phyloP scores from a whole-genome alignment of 53 echinoderm and acorn worm species.

The Stichopus horrens region DNA sequence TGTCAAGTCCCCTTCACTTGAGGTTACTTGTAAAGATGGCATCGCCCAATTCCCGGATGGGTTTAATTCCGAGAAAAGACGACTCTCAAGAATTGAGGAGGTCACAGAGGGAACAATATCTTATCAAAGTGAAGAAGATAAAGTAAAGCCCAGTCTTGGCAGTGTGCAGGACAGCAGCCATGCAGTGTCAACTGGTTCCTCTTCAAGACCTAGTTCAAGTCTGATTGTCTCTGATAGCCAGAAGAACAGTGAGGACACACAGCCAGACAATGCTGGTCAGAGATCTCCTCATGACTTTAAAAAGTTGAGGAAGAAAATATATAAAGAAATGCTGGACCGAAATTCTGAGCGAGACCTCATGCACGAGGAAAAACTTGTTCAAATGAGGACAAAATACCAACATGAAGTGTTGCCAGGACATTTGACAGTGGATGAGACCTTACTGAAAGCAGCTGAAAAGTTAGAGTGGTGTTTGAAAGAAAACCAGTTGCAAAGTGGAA shows the following conservation, averaged over 20 bases:
- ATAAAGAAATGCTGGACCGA: constrained; percentile 38
- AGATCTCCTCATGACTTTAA: background rate
- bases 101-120: constrained; percentile 26
- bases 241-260: background rate
- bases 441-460: constrained; percentile 24
- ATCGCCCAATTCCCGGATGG: background rate
- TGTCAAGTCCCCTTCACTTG: background rate
- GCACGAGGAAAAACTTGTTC: constrained; percentile 15
- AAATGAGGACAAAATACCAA: constrained; percentile 1
- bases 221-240: background rate
- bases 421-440: constrained; percentile 29
- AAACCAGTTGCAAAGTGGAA: background rate
- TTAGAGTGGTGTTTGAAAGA: constrained; percentile 10
- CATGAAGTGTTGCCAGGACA: background rate
- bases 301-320: background rate
- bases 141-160: constrained; percentile 7
- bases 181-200: constrained; percentile 15
- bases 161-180: constrained; percentile 37
- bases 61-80: constrained; percentile 4
- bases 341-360: constrained; percentile 12
- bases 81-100: constrained; percentile 46
- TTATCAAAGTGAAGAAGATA: constrained; percentile 32
- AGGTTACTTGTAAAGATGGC: too few relatives aligned
- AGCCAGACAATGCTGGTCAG: background rate
- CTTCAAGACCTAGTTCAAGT: constrained; percentile 6